Evolutionary conservation across 1,140 invertebrate genomes (phyloP), one percentile per base, ranked within the genome.

Genomic region (Cotesia glomerata): DNA sequence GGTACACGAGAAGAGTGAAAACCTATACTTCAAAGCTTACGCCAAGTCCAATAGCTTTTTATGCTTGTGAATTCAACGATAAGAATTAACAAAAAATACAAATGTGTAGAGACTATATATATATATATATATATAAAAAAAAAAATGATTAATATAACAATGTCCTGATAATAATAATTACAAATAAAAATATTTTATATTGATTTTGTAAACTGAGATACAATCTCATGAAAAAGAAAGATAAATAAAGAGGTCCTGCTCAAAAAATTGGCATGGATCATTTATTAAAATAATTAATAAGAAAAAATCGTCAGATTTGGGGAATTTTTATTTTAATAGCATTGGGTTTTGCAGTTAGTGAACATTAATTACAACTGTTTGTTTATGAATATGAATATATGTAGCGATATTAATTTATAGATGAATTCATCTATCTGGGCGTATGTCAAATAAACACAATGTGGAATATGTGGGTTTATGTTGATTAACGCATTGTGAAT

Each of bases 201-300:
- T 54, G 9, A n/a, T 32, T 58, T 35, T 69, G 51, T 58, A 69
- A 56, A 14, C 4, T 54, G 51, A 52, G 34, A 69, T 35, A 34
- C 13, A 49, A 51, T 66, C 18, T 66, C 49, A 56, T 16, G n/a
- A 56, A 32, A 61, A 61, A 9, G 32, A 26, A 61, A 36, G 32
- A 69, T n/a, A 14, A 69, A 69, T 69, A 69, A 69, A 69, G 68
- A 49, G 68, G 56, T 69, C 68, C 58, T 59, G 32, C 49, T 39
- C 4, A 26, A 70, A 62, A 58, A 58, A 63, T 49, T 32, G 26
- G 45, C 58, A 70, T 70, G 39, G 32, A 70, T 68, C 65, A 68
- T 68, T 68, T 68, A 35, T 35, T 32, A 36, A 68, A 54, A 61
- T 49, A n/a, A 54, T 14, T 3, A 7, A 7, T 54, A 54, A n/a